A percentile compares a stretch with the other conserved stretches of the same genome.
These are phyloP conservation scores for Brienomyrus brachyistius DNA, from an alignment of 2,113 vertebrate species.

Conservation along the genomic window DNA sequence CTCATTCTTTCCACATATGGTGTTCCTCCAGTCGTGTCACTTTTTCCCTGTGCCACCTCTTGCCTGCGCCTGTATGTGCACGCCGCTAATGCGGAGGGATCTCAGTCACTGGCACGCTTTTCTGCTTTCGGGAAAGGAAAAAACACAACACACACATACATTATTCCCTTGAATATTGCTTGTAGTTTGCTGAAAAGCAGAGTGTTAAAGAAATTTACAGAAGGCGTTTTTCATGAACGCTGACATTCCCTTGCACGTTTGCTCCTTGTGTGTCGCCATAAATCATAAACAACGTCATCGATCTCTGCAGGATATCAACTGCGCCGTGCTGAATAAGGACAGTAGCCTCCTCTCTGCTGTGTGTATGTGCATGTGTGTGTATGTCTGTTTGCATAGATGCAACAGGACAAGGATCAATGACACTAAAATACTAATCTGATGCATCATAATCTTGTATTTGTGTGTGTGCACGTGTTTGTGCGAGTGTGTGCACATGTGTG, in stretches of 20 bases:
- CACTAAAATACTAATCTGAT: too few species aligned
- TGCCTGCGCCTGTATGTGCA: not conserved
- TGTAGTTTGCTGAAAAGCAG: conserved; percentile 9
- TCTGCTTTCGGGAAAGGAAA: not conserved
- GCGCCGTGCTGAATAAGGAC: not conserved
- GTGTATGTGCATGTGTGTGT: not conserved
- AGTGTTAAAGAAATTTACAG: conserved; percentile 14
- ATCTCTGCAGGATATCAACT: conserved; percentile 15
- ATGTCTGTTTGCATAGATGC: not conserved
- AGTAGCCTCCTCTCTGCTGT: not conserved
- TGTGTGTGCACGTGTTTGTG: too few species aligned
- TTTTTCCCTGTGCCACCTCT: not conserved
- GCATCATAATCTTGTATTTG: too few species aligned
- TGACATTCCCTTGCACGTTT: conserved; percentile 9
- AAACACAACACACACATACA: not conserved
- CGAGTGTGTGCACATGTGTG: too few species aligned
- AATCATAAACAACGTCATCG: not conserved
- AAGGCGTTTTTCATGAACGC: conserved; percentile 3
- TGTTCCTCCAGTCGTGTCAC: conserved; percentile 7
- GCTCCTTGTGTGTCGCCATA: not conserved
- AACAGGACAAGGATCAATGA: too few species aligned
- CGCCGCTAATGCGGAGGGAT: not conserved
- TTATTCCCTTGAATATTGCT: conserved; percentile 15
- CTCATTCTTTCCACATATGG: conserved; percentile 5
- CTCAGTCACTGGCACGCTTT: not conserved